Evolutionary conservation across 2,113 vertebrate species (phyloP).

Genomic region (Guaruba guarouba): DNA sequence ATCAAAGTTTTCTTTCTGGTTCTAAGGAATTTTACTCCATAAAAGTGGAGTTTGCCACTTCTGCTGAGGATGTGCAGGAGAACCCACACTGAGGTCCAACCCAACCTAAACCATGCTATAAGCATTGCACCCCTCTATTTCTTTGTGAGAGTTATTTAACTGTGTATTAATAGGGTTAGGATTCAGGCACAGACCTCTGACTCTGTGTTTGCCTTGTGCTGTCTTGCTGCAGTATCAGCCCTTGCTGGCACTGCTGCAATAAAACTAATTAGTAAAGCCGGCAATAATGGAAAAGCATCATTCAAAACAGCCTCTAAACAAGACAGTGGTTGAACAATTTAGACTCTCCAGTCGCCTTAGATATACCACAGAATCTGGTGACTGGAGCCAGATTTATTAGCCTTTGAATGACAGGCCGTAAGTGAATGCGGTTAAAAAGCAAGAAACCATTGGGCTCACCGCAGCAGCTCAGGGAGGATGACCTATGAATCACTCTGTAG

Average conservation of each 20-base stretch:
- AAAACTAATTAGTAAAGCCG: neutral
- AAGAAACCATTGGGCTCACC: neutral
- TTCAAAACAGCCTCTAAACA: neutral
- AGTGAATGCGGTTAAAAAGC: neutral
- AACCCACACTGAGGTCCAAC: neutral
- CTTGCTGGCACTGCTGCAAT: neutral
- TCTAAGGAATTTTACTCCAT: neutral
- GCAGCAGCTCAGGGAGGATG: neutral
- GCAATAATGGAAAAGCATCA: neutral
- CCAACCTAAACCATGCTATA: neutral
- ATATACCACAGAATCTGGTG: neutral
- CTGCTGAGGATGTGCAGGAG: neutral
- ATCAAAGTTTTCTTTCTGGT: neutral
- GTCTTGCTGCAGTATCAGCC: neutral
- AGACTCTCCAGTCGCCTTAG: neutral
- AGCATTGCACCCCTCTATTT: neutral
- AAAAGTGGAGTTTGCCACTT: neutral
- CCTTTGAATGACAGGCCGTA: neutral
- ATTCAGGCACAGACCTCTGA: neutral
- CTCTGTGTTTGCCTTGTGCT: neutral
- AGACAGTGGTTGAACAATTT: neutral
- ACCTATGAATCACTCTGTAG: conserved; percentile 8
- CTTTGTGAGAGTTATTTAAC: neutral
- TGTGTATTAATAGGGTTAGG: neutral
- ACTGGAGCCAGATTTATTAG: neutral